Base-by-base conservation (phyloP, 2,888 invertebrate genomes). In the Agrotis segetum region DNA sequence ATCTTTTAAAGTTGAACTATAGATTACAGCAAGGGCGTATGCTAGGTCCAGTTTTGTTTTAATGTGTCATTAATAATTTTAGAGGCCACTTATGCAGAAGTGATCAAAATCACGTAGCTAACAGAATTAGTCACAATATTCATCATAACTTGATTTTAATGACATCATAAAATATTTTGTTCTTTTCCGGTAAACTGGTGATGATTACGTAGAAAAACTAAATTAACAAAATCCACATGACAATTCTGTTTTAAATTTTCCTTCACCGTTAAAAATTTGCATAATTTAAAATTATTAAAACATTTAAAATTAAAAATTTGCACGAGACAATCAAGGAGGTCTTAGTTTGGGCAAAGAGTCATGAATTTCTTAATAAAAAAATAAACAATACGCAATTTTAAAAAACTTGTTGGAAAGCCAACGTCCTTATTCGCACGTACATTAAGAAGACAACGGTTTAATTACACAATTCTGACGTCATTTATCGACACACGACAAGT, bases 401-500 rank as follows among this genome's bases (percentile, higher is more conserved):
- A 72, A 72, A 24, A 76, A 62, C 29, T n/a, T 44, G 72, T 79
- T 68, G 50, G 79, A 81, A 79, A 81, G 77, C 65, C 3, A 55
- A 40, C n/a, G 67, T 66, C 50, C 24, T 46, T 60, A 68, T 79
- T 77, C 77, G 60, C 81, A 77, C 56, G 81, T 24, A 62, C 44
- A 58, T 65, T 58, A 67, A 67, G 14, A 4, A 53, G 14, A 4
- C 13, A 14, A 40, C 11, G 2, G 50, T 3, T 61, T 68, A 68
- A 68, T 79, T 79, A 68, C 68, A 61, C 68, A 72, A 79, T 5
- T 58, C 16, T 75, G 58, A 79, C 61, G 76, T 71, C 77, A 68
- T 3, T 17, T n/a, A n/a, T 13, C 6, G 50, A 46, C 34, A 52
- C 40, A 59, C 13, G 17, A 50, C 17, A 6, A 47, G 40, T 40